Conservation (phyloP, 2,888 invertebrate genomes). For the Heliconius ismenius region DNA sequence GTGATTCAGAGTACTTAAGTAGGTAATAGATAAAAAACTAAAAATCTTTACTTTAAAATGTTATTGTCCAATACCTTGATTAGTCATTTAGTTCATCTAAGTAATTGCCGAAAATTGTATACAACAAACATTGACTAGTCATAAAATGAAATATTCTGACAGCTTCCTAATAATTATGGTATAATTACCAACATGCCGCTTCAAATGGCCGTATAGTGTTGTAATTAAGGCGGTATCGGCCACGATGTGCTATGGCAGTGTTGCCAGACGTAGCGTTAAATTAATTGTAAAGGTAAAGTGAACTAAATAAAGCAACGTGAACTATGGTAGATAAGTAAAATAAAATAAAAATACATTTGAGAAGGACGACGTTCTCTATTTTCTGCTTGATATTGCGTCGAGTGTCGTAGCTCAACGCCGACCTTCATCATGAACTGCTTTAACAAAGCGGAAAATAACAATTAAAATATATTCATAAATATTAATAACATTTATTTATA, state of each 20-base stretch:
- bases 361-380: too few relatives aligned
- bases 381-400: too few relatives aligned
- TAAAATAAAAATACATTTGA: too few relatives aligned
- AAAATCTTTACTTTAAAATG: background rate
- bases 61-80: background rate
- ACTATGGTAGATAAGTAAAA: background rate
- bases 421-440: too few relatives aligned
- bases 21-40: background rate
- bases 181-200: constrained; percentile 37
- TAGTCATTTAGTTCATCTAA: background rate
- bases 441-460: too few relatives aligned
- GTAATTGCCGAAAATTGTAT: constrained; percentile 8
- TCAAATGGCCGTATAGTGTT: constrained; percentile 35
- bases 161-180: constrained; percentile 39
- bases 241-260: constrained; percentile 45
- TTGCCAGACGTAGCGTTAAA: constrained; percentile 55
- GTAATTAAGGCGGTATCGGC: constrained; percentile 46
- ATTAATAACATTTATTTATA: too few relatives aligned
- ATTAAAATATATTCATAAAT: too few relatives aligned
- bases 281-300: constrained; percentile 52
- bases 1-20: background rate
- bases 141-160: constrained; percentile 26
- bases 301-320: constrained; percentile 1
- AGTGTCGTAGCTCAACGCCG: too few relatives aligned
- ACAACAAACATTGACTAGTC: constrained; percentile 18